Percentiles rank a stretch among this genome's conserved stretches.
Conservation (phyloP, 2,888 invertebrate genomes). For the Caenorhabditis auriculariae region DNA sequence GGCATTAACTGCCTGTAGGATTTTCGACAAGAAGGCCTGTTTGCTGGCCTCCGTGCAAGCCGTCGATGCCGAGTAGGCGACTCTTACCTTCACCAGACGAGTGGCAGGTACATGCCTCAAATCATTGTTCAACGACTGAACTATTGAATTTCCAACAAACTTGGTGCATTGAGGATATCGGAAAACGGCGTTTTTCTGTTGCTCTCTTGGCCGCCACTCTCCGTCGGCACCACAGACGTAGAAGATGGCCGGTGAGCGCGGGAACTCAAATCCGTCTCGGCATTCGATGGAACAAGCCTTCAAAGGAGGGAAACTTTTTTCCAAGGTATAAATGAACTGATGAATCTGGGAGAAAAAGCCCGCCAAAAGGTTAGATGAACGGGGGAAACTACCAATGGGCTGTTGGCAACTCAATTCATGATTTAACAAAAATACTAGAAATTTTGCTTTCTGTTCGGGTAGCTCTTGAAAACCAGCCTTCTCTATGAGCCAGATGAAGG, state of each 20-base stretch:
- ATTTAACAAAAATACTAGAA: too few relatives aligned
- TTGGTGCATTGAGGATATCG: conserved; percentile 64
- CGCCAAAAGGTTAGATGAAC: too few relatives aligned
- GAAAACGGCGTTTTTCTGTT: conserved; percentile 40
- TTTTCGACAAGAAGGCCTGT: conserved; percentile 72
- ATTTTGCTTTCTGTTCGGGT: too few relatives aligned
- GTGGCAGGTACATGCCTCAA: conserved; percentile 85
- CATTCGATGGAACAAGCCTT: conserved; percentile 78
- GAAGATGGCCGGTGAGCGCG: conserved; percentile 89
- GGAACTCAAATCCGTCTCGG: conserved; percentile 71
- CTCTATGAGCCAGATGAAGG: too few relatives aligned
- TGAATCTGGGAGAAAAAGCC: neutral
- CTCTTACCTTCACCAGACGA: conserved; percentile 85
- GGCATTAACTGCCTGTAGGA: conserved; percentile 83
- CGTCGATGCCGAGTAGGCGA: conserved; percentile 94
- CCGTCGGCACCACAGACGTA: conserved; percentile 98
- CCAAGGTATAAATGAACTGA: neutral
- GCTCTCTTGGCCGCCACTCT: conserved; percentile 80
- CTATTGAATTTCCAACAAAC: conserved; percentile 26
- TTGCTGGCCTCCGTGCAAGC: conserved; percentile 88
- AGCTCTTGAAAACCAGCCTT: too few relatives aligned
- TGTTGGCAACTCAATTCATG: neutral
- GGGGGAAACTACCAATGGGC: too few relatives aligned
- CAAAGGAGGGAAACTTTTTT: too few relatives aligned
- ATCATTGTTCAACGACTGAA: conserved; percentile 20